A percentile compares a stretch with the other conserved stretches of the same genome.
Evolutionary conservation across 1,140 invertebrate genomes (phyloP).

Genomic region (Sminthurinus signatus): DNA sequence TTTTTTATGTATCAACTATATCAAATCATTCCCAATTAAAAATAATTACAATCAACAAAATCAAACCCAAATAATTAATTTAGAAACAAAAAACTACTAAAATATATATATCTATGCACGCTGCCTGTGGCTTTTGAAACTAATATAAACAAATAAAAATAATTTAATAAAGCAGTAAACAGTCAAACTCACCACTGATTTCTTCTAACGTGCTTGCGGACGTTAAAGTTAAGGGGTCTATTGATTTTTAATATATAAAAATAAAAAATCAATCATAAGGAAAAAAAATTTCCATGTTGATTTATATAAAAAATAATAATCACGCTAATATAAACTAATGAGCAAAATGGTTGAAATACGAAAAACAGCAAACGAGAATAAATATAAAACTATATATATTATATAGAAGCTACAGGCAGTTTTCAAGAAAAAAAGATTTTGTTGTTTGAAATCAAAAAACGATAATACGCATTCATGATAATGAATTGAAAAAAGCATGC

Average conservation of each 20-base stretch:
- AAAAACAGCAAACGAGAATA: too few species aligned
- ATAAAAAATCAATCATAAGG: not conserved
- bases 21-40: too few species aligned
- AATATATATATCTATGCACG: not conserved
- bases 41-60: too few species aligned
- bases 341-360: not conserved
- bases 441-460: too few species aligned
- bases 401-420: too few species aligned
- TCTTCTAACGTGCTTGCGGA: conserved; percentile 5
- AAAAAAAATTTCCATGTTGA: not conserved
- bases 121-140: not conserved
- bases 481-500: too few species aligned
- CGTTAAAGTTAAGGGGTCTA: conserved; percentile 3
- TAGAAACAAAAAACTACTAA: not conserved
- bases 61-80: too few species aligned
- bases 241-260: not conserved
- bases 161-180: not conserved
- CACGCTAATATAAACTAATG: not conserved
- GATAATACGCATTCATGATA: too few species aligned
- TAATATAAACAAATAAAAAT: not conserved
- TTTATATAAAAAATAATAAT: not conserved
- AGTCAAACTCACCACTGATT: conserved; percentile 12
- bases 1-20: too few species aligned
- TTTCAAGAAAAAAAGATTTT: too few species aligned
- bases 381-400: too few species aligned